Evolutionary conservation across 2,888 invertebrate genomes (phyloP).

Genomic region (Sinodicranocentrus sp.): DNA sequence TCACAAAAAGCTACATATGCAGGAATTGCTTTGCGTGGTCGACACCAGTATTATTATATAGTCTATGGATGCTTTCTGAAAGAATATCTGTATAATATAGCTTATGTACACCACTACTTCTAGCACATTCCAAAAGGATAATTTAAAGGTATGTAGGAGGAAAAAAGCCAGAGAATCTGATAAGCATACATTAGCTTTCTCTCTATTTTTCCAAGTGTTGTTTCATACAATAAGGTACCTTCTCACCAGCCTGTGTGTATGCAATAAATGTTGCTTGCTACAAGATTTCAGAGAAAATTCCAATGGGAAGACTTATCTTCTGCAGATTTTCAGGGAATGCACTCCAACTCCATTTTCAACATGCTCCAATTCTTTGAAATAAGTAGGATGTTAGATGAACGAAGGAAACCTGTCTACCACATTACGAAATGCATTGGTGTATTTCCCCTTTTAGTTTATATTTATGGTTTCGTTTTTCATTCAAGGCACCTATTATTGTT

Average conservation of each 20-base stretch:
- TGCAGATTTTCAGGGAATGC: slow-evolving; percentile 2
- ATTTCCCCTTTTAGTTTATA: background rate
- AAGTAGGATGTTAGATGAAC: background rate
- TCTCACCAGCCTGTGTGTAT: background rate
- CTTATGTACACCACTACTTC: too few species aligned
- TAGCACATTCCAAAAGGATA: too few species aligned
- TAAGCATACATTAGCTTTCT: slow-evolving; percentile 30
- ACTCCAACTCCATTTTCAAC: background rate
- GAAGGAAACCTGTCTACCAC: background rate
- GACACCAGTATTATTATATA: background rate
- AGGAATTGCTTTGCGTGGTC: background rate
- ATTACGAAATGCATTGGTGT: background rate
- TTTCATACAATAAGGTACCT: background rate
- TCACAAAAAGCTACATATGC: slow-evolving; percentile 28
- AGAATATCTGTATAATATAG: too few species aligned
- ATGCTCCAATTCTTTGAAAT: background rate
- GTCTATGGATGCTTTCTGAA: too few species aligned
- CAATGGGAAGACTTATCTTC: slow-evolving; percentile 1
- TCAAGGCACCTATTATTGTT: background rate
- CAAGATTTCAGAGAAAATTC: background rate
- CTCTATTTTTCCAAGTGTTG: background rate
- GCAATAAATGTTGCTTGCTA: background rate
- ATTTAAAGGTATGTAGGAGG: background rate
- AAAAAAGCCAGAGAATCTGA: slow-evolving; percentile 26
- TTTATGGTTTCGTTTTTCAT: background rate